Evolutionary conservation across 2,888 invertebrate species (phyloP).

Genomic region (Rotaria socialis): DNA sequence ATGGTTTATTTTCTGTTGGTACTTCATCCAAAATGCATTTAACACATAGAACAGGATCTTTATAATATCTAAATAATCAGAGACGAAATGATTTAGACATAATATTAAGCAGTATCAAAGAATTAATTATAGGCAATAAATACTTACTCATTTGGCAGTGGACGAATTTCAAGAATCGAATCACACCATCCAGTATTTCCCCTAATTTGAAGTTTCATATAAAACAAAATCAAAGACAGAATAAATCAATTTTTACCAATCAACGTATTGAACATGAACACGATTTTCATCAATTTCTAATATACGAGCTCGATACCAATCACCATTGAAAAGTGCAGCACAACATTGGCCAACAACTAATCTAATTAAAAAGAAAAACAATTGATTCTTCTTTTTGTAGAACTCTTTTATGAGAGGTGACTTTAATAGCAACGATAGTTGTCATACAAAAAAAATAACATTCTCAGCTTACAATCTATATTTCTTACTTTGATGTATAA

Average conservation of each 20-base stretch:
- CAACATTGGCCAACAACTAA: neutral
- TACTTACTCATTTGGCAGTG: conserved; percentile 12
- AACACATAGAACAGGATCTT: neutral
- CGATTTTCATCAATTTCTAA: conserved; percentile 5
- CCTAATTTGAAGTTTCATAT: neutral
- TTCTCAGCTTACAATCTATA: too few species aligned
- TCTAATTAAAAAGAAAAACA: neutral
- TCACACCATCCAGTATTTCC: conserved; percentile 23
- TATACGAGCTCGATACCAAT: conserved; percentile 33
- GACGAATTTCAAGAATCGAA: conserved; percentile 11
- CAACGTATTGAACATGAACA: conserved; percentile 13
- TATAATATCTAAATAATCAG: neutral
- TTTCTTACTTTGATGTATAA: neutral
- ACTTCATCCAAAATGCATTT: neutral
- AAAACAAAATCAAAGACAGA: neutral
- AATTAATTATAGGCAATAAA: neutral
- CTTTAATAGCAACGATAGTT: too few species aligned
- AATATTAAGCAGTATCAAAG: too few species aligned
- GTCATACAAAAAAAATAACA: too few species aligned
- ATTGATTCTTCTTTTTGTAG: too few species aligned
- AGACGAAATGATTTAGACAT: neutral
- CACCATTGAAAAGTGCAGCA: neutral
- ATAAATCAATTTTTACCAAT: neutral
- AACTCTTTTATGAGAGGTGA: too few species aligned
- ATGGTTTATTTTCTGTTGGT: neutral